These are phyloP conservation scores for Marmota flaviventris DNA, from an alignment of 2,113 vertebrate species.

Conservation along the genomic window DNA sequence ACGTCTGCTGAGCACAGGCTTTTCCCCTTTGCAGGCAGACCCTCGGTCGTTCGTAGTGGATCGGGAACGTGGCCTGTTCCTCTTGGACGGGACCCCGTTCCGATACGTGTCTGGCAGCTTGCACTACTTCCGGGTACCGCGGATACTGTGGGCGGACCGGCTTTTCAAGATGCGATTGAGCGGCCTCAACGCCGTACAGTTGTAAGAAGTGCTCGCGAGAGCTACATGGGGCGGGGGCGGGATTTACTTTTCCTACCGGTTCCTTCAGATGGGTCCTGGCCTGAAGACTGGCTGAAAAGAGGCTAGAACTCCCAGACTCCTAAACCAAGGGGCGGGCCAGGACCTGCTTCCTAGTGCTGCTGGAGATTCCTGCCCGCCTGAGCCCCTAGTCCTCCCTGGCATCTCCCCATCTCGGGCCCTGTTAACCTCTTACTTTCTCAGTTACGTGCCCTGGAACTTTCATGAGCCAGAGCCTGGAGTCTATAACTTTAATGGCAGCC, in stretches of 20 bases:
- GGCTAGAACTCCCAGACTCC: not conserved
- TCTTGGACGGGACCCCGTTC: conserved; percentile 93
- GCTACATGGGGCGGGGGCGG: not conserved
- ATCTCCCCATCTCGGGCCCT: not conserved
- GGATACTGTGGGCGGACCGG: conserved; percentile 94
- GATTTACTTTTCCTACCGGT: not conserved
- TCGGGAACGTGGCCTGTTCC: conserved; percentile 91
- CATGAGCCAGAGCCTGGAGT: conserved; percentile 92
- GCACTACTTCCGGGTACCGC: conserved; percentile 95
- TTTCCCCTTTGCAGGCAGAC: conserved; percentile 71
- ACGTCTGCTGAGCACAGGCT: not conserved
- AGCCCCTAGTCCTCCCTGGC: not conserved
- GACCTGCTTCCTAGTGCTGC: not conserved
- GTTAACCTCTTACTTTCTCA: conserved; percentile 83
- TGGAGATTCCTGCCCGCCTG: not conserved
- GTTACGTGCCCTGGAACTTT: conserved; percentile 98
- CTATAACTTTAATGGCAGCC: conserved; percentile 92
- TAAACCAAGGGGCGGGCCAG: not conserved
- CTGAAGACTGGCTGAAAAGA: not conserved
- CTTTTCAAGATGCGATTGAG: conserved; percentile 96
- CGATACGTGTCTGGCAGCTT: conserved; percentile 96
- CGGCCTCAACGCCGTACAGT: conserved; percentile 94
- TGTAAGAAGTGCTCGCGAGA: conserved; percentile 89
- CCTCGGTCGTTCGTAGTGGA: conserved; percentile 92
- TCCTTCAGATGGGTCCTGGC: not conserved